phyloP scores from a whole-genome alignment of 1,140 invertebrate genomes.

The Arctopsyche grandis region DNA sequence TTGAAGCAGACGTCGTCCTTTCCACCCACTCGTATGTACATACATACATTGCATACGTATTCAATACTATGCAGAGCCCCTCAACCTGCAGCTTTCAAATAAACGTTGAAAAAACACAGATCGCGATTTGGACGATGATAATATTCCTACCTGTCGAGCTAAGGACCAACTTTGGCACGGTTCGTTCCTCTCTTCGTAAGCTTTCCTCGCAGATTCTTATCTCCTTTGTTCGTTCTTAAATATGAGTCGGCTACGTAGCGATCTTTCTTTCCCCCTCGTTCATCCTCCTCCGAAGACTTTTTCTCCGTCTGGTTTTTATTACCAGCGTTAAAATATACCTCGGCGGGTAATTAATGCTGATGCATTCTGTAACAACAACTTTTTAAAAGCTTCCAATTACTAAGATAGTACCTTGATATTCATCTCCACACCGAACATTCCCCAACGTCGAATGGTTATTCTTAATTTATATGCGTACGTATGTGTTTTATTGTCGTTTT shows the following conservation, averaged over 20 bases:
- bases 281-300: slow-evolving; percentile 2
- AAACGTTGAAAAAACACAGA: neutral
- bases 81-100: neutral
- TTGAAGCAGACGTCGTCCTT: neutral
- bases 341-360: slow-evolving; percentile 35
- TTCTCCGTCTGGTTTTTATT: slow-evolving; percentile 22
- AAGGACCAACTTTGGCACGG: neutral
- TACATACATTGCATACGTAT: neutral
- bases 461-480: slow-evolving; percentile 2
- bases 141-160: neutral
- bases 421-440: neutral
- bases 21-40: neutral
- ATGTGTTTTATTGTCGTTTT: slow-evolving; percentile 28
- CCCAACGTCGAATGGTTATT: slow-evolving; percentile 21
- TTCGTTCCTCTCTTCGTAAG: slow-evolving; percentile 7
- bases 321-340: slow-evolving; percentile 21
- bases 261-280: slow-evolving; percentile 11
- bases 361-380: slow-evolving; percentile 14
- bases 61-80: neutral
- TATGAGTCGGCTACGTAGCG: slow-evolving; percentile 30
- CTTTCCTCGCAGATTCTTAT: slow-evolving; percentile 37
- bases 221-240: slow-evolving; percentile 38
- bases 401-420: neutral
- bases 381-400: slow-evolving; percentile 35
- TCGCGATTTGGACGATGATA: neutral